Conservation (phyloP, 2,888 invertebrate genomes). For the Anagyrus pseudococci region DNA sequence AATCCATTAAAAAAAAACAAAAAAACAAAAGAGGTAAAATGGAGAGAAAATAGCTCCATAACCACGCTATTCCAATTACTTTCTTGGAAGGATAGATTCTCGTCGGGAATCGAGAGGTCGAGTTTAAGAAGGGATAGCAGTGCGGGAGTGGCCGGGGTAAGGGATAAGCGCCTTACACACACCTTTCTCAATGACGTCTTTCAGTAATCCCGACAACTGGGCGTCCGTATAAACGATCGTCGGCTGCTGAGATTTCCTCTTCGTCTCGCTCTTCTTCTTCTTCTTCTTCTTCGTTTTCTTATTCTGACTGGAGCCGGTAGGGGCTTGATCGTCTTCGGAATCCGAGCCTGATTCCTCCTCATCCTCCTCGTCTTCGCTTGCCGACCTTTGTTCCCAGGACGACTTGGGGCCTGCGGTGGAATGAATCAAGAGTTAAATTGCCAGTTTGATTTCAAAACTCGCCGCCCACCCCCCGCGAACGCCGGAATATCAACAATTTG, state of each 20-base stretch:
- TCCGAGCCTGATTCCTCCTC: slow-evolving; percentile 21
- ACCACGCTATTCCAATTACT: not conserved
- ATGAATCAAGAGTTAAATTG: no score
- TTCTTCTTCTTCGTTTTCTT: slow-evolving; percentile 25
- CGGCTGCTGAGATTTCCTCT: slow-evolving; percentile 43
- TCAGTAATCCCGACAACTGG: slow-evolving; percentile 55
- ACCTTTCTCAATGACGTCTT: slow-evolving; percentile 52
- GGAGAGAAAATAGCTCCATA: not conserved
- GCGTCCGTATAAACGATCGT: slow-evolving; percentile 52
- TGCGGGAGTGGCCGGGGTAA: not conserved
- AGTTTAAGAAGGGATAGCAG: not conserved
- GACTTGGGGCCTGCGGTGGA: slow-evolving; percentile 48
- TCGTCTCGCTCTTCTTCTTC: slow-evolving; percentile 3
- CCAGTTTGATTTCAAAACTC: no score
- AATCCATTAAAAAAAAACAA: not conserved
- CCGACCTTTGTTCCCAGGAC: slow-evolving; percentile 54
- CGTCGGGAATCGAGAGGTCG: not conserved
- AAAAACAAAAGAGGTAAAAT: not conserved
- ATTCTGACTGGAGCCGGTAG: not conserved
- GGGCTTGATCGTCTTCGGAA: slow-evolving; percentile 1
- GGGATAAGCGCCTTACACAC: slow-evolving; percentile 30
- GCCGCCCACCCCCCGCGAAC: no score
- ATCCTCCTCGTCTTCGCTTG: slow-evolving; percentile 43
- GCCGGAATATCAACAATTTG: no score
- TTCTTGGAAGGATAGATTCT: slow-evolving; percentile 1